These are phyloP conservation scores for Micromesistius poutassou DNA, from an alignment of 2,797 vertebrate genomes.

Conservation along the genomic window DNA sequence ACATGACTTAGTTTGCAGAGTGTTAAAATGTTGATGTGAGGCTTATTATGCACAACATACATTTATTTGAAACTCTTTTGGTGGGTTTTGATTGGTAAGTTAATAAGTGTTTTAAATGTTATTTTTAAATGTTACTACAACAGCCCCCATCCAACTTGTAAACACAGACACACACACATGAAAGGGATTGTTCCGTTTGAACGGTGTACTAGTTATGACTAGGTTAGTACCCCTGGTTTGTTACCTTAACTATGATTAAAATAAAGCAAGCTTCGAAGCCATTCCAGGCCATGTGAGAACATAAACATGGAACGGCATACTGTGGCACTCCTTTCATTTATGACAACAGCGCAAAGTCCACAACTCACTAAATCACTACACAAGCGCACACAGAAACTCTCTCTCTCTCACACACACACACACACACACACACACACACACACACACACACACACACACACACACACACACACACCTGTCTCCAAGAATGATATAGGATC, in stretches of 20 bases:
- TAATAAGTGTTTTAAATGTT: background rate
- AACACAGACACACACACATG: too few species aligned
- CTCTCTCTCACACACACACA: slow-evolving; percentile 7
- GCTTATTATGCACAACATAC: background rate
- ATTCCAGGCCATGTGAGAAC: background rate
- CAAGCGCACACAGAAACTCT: background rate
- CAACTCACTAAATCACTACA: slow-evolving; percentile 3
- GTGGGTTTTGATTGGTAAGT: background rate
- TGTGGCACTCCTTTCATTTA: slow-evolving; percentile 4
- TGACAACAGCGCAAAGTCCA: slow-evolving; percentile 2
- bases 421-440: slow-evolving; percentile 14
- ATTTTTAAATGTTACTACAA: too few species aligned
- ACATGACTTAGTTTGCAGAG: background rate
- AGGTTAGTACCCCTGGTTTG: too few species aligned
- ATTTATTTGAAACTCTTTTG: background rate
- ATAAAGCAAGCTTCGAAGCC: background rate
- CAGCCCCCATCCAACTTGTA: too few species aligned
- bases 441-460: slow-evolving; percentile 1
- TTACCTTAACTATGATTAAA: background rate
- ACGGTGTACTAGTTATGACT: background rate
- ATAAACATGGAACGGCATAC: background rate
- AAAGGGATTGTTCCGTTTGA: too few species aligned
- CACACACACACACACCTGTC: slow-evolving; percentile 3
- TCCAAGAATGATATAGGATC: background rate
- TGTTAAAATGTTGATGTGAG: background rate